Evolutionary conservation across 2,113 vertebrate genomes (phyloP).

Genomic region (Polypterus senegalus): DNA sequence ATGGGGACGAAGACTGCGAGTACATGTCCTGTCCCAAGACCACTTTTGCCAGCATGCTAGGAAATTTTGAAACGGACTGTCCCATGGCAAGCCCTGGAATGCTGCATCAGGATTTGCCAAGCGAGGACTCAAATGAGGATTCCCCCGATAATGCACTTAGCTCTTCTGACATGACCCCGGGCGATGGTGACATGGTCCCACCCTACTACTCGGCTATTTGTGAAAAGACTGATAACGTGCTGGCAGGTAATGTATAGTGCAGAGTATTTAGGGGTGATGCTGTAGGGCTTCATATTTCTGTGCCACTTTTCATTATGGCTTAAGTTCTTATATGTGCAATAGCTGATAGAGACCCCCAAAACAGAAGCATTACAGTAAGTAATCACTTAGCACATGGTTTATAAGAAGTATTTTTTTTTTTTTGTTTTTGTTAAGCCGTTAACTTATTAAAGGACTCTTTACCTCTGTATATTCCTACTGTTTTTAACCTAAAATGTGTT

Average conservation of each 20-base stretch:
- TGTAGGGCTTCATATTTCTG: constrained; percentile 5
- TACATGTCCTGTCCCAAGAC: constrained; percentile 39
- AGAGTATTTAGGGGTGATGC: constrained; percentile 18
- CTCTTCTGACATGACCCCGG: constrained; percentile 24
- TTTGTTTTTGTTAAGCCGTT: constrained; percentile 37
- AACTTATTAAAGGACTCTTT: constrained; percentile 23
- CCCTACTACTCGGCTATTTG: constrained; percentile 47
- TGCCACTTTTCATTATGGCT: constrained; percentile 24
- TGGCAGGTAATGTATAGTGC: constrained; percentile 66
- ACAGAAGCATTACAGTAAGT: constrained; percentile 21
- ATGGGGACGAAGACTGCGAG: constrained; percentile 24
- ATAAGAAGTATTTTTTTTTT: constrained; percentile 18
- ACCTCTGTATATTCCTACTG: constrained; percentile 47
- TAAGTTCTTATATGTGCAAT: constrained; percentile 58
- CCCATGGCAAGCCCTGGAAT: neutral
- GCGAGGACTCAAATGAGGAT: constrained; percentile 10
- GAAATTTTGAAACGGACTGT: neutral
- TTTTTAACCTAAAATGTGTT: constrained; percentile 36
- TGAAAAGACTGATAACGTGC: constrained; percentile 52
- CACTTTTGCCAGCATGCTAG: constrained; percentile 14
- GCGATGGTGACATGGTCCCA: constrained; percentile 33
- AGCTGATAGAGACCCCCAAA: constrained; percentile 25
- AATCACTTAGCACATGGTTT: constrained; percentile 28
- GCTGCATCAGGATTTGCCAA: neutral
- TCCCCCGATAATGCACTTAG: constrained; percentile 19